Conservation (phyloP, 92 coral and sea anemone species). For the Paramuricea clavata region DNA sequence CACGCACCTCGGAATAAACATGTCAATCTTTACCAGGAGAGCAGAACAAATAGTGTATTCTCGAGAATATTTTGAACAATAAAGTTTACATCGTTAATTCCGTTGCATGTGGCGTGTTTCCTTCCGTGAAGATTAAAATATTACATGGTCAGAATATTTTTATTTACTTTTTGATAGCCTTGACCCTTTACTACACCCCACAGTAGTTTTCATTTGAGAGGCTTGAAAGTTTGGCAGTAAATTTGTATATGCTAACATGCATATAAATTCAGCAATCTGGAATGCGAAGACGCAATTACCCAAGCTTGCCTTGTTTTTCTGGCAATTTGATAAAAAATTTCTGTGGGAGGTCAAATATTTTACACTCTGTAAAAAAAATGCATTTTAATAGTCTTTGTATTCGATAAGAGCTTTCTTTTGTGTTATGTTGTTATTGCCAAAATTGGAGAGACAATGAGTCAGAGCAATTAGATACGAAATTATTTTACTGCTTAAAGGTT, state of each 20-base stretch:
- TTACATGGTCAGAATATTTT: neutral
- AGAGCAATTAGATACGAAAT: neutral
- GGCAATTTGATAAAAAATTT: no score
- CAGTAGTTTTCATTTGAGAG: no score
- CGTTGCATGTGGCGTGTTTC: neutral
- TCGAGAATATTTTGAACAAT: neutral
- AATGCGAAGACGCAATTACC: neutral
- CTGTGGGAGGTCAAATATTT: neutral
- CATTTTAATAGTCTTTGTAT: neutral
- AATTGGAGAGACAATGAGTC: neutral
- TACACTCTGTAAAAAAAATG: neutral
- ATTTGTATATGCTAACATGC: no score
- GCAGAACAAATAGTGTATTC: neutral
- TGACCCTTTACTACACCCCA: no score
- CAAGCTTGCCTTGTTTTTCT: no score
- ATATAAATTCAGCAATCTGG: neutral
- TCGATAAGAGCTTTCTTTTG: neutral
- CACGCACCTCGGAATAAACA: neutral
- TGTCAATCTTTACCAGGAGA: neutral
- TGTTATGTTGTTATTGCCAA: neutral
- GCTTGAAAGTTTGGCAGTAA: no score
- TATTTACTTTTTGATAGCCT: no score
- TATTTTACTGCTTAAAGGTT: neutral
- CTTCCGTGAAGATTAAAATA: neutral
- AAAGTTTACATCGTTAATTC: neutral